phyloP scores from a whole-genome alignment of 2,797 vertebrate species.

The Periophthalmus magnuspinnatus region DNA sequence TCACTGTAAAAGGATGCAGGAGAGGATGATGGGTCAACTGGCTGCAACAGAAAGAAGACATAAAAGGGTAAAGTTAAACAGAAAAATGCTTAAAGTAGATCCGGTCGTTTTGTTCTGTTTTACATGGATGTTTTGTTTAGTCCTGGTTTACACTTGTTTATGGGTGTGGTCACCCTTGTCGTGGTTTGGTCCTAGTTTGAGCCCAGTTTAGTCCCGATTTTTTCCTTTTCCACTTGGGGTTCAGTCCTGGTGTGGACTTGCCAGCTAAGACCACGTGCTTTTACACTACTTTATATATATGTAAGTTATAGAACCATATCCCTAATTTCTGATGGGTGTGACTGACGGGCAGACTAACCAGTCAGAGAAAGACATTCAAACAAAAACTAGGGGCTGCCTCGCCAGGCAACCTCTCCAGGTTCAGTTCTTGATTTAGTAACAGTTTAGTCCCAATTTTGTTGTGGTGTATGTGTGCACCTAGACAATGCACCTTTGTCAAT shows the following conservation, averaged over 20 bases:
- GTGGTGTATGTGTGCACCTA: not conserved
- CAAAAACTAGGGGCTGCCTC: no score
- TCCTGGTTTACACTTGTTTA: not conserved
- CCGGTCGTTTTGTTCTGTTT: not conserved
- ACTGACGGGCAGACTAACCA: no score
- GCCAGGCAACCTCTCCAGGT: not conserved
- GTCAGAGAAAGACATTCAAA: no score
- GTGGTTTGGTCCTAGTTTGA: not conserved
- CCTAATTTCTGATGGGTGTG: no score
- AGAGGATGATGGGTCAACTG: slow-evolving; percentile 93
- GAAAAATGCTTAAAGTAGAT: not conserved
- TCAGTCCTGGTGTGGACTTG: no score
- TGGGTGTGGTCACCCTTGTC: not conserved
- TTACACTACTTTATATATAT: no score
- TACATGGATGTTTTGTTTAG: not conserved
- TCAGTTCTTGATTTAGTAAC: not conserved
- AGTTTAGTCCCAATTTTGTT: not conserved
- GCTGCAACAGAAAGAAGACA: slow-evolving; percentile 91
- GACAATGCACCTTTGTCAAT: not conserved
- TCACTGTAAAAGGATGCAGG: slow-evolving; percentile 96
- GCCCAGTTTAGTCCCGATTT: no score
- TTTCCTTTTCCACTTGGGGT: no score
- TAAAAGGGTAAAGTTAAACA: slow-evolving; percentile 80
- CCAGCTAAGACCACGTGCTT: no score
- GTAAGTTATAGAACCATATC: no score